Evolutionary conservation across 2,797 vertebrate genomes (phyloP), one percentile per base, ranked within the genome.

Genomic region (Bradypodion ventrale): DNA sequence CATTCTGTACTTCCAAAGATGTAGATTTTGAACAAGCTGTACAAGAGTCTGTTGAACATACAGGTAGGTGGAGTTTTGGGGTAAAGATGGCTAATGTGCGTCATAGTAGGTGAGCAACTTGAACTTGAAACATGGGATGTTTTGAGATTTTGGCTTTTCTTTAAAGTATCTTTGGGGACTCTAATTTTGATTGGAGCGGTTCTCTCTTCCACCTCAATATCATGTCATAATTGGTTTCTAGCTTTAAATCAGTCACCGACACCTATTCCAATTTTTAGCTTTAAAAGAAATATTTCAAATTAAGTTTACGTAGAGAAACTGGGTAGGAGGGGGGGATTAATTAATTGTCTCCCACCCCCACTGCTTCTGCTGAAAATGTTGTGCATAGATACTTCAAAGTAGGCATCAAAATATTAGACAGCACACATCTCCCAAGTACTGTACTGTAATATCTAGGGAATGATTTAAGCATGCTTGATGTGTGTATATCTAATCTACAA

Each of bases 11-110:
- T 32, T 97, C 97, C 10, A 96, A 96, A 93, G 91, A 96, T 85
- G 82, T 96, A 83, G 93, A 96, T 89, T 97, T 97, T 91, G 96
- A 96, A 78, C 95, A 95, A 80, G 97, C 97, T 1, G 96, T 97
- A 4, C 96, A 97, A 87, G 92, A 92, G 82, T 93, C 95, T 6
- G 90, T 97, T 21, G 82, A 92, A 87, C 93, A 91, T 78, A 94
- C 96, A 95, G 97, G 97, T 97, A 96, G 90, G 62, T 66, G 56
- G 52, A 56, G 25, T 29, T 60, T 87, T 2, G 46, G 60, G 70
- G 21, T 19, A 87, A 88, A 74, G 1, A 65, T 49, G 7, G 2
- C 16, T 78, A 29, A 23, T 49, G 35, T 46, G 16, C 23, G 15
- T 60, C 27, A 42, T 19, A 32, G 7, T 23, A 23, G 68, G 62